A percentile compares a stretch with the other conserved stretches of the same genome.
Evolutionary conservation across 2,113 vertebrate genomes (phyloP).

Genomic region (Saguinus imperator): DNA sequence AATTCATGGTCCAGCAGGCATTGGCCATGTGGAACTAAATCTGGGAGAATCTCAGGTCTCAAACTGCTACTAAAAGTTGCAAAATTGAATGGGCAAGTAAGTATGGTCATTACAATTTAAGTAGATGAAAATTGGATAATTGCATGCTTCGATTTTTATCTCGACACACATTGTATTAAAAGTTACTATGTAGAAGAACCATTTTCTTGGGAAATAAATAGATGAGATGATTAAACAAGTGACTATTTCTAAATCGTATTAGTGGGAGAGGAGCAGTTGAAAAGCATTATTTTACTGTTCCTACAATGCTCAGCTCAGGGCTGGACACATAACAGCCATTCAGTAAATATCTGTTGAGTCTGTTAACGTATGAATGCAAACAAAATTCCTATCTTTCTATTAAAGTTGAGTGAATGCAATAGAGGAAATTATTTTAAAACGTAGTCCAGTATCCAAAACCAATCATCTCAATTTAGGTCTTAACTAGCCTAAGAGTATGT

Average conservation of each 20-base stretch:
- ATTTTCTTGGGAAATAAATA: slow-evolving; percentile 66
- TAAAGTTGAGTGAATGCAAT: slow-evolving; percentile 22
- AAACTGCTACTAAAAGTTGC: slow-evolving; percentile 56
- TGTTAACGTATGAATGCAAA: slow-evolving; percentile 37
- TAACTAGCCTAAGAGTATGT: background rate
- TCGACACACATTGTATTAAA: slow-evolving; percentile 58
- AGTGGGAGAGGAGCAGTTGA: background rate
- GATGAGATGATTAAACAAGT: slow-evolving; percentile 61
- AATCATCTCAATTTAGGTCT: background rate
- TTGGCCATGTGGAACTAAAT: slow-evolving; percentile 2
- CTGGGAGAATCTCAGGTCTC: slow-evolving; percentile 42
- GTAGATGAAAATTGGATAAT: slow-evolving; percentile 67
- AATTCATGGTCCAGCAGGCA: background rate
- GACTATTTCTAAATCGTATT: background rate
- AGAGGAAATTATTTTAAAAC: slow-evolving; percentile 39
- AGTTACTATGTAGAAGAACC: slow-evolving; percentile 41
- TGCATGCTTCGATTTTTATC: slow-evolving; percentile 57
- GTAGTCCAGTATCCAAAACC: slow-evolving; percentile 7
- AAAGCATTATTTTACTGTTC: background rate
- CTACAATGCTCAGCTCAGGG: background rate
- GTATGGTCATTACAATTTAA: slow-evolving; percentile 66
- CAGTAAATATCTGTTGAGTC: slow-evolving; percentile 40
- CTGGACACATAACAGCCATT: background rate
- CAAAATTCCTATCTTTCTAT: slow-evolving; percentile 51
- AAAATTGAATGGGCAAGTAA: slow-evolving; percentile 59